These are phyloP conservation scores for Corapipo altera DNA, from an alignment of 2,113 vertebrate genomes.

Conservation along the genomic window DNA sequence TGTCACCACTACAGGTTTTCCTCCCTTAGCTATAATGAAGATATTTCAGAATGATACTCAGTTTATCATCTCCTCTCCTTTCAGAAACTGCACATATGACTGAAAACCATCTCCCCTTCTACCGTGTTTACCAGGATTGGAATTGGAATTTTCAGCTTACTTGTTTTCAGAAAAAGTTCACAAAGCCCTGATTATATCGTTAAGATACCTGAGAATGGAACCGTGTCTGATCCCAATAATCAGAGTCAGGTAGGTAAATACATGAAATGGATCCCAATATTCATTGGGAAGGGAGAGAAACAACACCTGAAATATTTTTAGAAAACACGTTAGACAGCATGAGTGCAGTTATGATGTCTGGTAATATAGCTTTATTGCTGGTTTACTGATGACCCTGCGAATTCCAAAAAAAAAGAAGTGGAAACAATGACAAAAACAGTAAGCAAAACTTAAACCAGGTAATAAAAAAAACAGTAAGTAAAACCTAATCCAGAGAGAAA, in stretches of 20 bases:
- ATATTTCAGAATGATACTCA: background rate
- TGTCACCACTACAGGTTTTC: background rate
- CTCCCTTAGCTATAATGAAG: background rate
- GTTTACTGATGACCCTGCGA: background rate
- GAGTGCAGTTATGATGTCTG: background rate
- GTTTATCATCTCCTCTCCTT: background rate
- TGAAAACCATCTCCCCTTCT: background rate
- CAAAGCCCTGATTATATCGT: background rate
- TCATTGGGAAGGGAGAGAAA: background rate
- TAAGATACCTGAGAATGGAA: background rate
- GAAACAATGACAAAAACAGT: background rate
- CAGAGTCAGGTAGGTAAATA: background rate
- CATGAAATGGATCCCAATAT: background rate
- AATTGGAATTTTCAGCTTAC: background rate
- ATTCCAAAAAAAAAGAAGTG: background rate
- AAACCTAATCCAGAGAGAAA: background rate
- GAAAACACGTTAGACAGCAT: background rate
- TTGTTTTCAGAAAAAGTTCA: background rate
- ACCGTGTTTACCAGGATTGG: background rate
- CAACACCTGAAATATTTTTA: background rate
- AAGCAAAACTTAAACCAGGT: background rate
- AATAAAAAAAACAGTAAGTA: background rate
- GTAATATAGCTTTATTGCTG: background rate
- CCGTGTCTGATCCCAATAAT: background rate
- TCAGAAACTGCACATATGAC: background rate